Evolutionary conservation across 2,888 invertebrate genomes (phyloP).

Genomic region (Lasioglossum vierecki): DNA sequence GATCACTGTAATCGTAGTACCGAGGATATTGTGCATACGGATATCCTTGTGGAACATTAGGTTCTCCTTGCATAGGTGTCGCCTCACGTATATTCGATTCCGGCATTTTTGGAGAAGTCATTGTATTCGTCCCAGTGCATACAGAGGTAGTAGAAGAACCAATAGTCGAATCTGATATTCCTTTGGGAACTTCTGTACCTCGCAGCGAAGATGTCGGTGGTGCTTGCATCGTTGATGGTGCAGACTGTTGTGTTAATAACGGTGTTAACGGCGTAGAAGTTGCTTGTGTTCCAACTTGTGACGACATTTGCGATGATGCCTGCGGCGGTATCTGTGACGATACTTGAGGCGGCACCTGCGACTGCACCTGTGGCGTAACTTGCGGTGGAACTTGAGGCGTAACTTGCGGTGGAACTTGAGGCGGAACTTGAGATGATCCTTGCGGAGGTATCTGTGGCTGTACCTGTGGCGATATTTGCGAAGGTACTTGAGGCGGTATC

Average conservation of each 20-base stretch:
- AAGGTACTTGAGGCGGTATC: constrained; percentile 13
- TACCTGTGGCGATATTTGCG: constrained; percentile 38
- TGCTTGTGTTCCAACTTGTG: constrained; percentile 51
- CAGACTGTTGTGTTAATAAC: constrained; percentile 52
- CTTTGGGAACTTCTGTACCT: constrained; percentile 57
- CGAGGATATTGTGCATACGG: constrained; percentile 82
- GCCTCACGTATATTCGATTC: constrained; percentile 67
- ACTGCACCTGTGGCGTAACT: constrained; percentile 37
- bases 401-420: constrained; percentile 45
- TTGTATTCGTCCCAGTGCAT: constrained; percentile 62
- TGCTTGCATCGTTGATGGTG: constrained; percentile 56
- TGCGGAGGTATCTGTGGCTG: constrained; percentile 45
- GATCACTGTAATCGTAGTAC: constrained; percentile 81
- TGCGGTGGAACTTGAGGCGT: constrained; percentile 39
- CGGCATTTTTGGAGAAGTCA: constrained; percentile 61
- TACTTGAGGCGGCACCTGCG: constrained; percentile 23
- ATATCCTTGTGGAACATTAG: constrained; percentile 78
- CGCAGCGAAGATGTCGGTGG: constrained; percentile 58
- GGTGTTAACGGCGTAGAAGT: constrained; percentile 44
- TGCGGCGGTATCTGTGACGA: constrained; percentile 35
- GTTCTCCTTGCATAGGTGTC: constrained; percentile 60
- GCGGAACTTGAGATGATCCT: constrained; percentile 29
- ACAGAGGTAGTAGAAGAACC: constrained; percentile 53
- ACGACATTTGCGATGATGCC: constrained; percentile 34
- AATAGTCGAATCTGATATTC: constrained; percentile 52